Evolutionary conservation across 2,888 invertebrate species (phyloP).

Genomic region (Auanema freiburgensis): DNA sequence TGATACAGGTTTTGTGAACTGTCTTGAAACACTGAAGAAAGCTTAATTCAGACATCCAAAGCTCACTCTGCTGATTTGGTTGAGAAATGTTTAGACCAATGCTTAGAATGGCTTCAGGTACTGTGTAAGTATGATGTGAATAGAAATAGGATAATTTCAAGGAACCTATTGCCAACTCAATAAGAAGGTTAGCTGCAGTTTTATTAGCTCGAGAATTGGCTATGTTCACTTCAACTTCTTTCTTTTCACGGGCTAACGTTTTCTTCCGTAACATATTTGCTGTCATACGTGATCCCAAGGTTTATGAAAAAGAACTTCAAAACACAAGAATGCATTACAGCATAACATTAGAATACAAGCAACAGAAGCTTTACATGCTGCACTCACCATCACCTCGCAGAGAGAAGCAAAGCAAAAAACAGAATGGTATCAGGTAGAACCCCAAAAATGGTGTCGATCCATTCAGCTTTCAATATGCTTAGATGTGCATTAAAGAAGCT

Average conservation of each 20-base stretch:
- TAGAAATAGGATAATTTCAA: slow-evolving; percentile 66
- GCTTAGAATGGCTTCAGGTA: slow-evolving; percentile 86
- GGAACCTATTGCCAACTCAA: slow-evolving; percentile 73
- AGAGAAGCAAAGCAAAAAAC: slow-evolving; percentile 90
- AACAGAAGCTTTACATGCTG: slow-evolving; percentile 89
- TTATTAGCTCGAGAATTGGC: slow-evolving; percentile 79
- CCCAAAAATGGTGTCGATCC: not conserved
- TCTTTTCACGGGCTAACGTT: slow-evolving; percentile 72
- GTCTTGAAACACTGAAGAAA: not conserved
- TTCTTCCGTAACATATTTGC: slow-evolving; percentile 66
- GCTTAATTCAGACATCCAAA: slow-evolving; percentile 69
- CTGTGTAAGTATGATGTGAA: not conserved
- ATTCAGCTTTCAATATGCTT: not conserved
- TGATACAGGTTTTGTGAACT: slow-evolving; percentile 73
- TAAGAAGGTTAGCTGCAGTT: slow-evolving; percentile 74
- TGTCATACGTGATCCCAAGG: slow-evolving; percentile 56
- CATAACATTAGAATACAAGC: slow-evolving; percentile 87
- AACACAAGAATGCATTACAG: slow-evolving; percentile 54
- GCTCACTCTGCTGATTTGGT: slow-evolving; percentile 94
- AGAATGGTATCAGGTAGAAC: slow-evolving; percentile 74
- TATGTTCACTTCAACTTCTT: slow-evolving; percentile 92
- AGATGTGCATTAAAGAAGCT: slow-evolving; percentile 18
- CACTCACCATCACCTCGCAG: slow-evolving; percentile 89
- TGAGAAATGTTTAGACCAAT: slow-evolving; percentile 93
- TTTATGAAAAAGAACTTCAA: slow-evolving; percentile 16